phyloP scores from a whole-genome alignment of 2,797 vertebrate species.

The Enteromius viviparus region DNA sequence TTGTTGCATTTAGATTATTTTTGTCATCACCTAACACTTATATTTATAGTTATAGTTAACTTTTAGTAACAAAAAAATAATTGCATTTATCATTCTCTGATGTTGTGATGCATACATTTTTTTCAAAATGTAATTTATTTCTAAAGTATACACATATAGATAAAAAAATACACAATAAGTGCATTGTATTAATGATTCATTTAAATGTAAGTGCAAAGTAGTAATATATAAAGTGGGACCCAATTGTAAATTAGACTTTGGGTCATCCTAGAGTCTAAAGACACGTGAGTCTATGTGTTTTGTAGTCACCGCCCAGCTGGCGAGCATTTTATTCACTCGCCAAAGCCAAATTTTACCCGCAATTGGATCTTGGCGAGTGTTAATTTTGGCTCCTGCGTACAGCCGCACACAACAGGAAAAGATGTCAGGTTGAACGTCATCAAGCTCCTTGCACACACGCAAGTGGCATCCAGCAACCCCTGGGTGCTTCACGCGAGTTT shows the following conservation, averaged over 20 bases:
- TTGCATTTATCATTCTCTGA: too few relatives aligned
- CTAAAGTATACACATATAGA: too few relatives aligned
- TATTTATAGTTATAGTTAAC: background rate
- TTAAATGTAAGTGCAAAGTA: too few relatives aligned
- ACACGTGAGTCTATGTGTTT: background rate
- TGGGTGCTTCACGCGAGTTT: slow-evolving; percentile 28
- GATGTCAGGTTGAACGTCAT: background rate
- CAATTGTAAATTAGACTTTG: too few relatives aligned
- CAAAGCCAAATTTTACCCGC: background rate
- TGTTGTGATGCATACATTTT: background rate
- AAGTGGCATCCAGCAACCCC: slow-evolving; percentile 14
- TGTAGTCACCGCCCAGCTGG: background rate
- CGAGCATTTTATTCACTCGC: background rate
- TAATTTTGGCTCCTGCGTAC: background rate
- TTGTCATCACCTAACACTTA: background rate
- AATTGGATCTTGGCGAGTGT: slow-evolving; percentile 17
- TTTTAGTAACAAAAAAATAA: background rate
- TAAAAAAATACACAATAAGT: too few relatives aligned
- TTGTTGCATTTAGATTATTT: background rate
- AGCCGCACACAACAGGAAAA: background rate
- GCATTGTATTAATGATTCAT: too few relatives aligned
- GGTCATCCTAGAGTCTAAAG: background rate
- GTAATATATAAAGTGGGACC: too few relatives aligned
- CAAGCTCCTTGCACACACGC: background rate
- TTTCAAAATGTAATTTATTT: background rate